Conservation (phyloP, 2,113 vertebrate genomes). For the Pygoscelis antarcticus region DNA sequence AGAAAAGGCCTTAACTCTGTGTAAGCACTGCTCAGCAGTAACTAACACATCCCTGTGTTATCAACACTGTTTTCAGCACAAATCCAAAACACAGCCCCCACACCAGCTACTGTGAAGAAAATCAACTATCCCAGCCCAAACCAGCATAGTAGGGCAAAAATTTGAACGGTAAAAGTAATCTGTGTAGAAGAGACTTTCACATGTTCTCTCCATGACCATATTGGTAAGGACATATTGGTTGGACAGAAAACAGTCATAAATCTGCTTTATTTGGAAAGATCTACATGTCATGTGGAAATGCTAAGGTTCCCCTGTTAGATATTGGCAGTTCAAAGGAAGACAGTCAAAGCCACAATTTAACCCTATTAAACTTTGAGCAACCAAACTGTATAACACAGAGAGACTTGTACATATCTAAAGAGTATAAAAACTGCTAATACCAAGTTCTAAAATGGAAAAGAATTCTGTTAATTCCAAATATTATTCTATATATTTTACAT, state of each 20-base stretch:
- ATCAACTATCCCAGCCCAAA: too few relatives aligned
- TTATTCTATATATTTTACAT: neutral
- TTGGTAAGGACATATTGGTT: neutral
- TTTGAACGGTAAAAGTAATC: neutral
- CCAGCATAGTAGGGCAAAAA: neutral
- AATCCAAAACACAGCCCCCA: too few relatives aligned
- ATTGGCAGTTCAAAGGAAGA: neutral
- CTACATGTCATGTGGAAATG: accelerated
- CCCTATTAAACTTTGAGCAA: neutral
- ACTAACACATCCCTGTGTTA: too few relatives aligned
- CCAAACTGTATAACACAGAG: neutral
- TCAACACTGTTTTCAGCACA: too few relatives aligned
- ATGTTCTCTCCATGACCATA: neutral
- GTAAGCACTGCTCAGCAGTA: too few relatives aligned
- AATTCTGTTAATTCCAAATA: neutral
- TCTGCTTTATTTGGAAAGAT: neutral
- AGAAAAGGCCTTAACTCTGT: too few relatives aligned
- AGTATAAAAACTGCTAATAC: neutral
- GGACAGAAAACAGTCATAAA: neutral
- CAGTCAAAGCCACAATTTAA: neutral
- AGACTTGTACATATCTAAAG: neutral
- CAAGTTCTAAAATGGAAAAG: neutral
- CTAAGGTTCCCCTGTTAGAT: neutral
- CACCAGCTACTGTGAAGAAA: too few relatives aligned
- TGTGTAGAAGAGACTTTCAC: neutral